Base-by-base conservation (phyloP, 2,888 invertebrate genomes). In the Byasa hedistus region DNA sequence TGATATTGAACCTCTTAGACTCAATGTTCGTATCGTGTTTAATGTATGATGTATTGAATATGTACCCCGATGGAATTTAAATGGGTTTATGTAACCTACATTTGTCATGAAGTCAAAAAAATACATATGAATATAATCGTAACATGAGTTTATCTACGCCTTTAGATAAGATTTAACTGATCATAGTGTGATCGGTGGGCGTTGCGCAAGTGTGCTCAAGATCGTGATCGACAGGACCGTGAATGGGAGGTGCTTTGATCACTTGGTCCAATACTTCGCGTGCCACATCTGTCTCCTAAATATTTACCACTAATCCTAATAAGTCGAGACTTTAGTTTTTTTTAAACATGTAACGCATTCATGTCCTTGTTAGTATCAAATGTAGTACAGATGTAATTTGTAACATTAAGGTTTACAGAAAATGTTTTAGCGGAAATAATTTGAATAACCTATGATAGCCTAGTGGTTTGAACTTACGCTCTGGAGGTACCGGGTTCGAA, bases 171-270 rank as follows among this genome's bases (percentile, higher is more conserved):
- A 61, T 65, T 65, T 68, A 65, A 44, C 57, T 58, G 64, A 69
- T 69, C 61, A 44, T 65, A 61, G 57, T 32, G 54, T 58, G 64
- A 69, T 69, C 61, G 36, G 66, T 64, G 57, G 55, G 66, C 57
- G 60, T 77, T 76, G 74, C 72, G 70, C 75, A 76, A 78, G 57
- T 60, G 51, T 64, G 65, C 64, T 68, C 69, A 65, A 69, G 68
- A 70, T 77, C 78, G 78, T 78, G 79, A 73, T 74, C 73, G 70
- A 69, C 73, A 66, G 75, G 75, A 69, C 78, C 78, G 69, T 78
- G 78, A 76, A 70, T 73, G 71, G 73, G 74, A 73, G 73, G 76
- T 73, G 68, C 69, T 77, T 78, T 76, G 71, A 39, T 32, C 60
- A 64, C 69, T 63, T 72, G 73, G 69, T 68, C 75, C 68, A 72